Evolutionary conservation across 2,797 vertebrate genomes (phyloP).

Genomic region (Pseudocheirus occidentalis): DNA sequence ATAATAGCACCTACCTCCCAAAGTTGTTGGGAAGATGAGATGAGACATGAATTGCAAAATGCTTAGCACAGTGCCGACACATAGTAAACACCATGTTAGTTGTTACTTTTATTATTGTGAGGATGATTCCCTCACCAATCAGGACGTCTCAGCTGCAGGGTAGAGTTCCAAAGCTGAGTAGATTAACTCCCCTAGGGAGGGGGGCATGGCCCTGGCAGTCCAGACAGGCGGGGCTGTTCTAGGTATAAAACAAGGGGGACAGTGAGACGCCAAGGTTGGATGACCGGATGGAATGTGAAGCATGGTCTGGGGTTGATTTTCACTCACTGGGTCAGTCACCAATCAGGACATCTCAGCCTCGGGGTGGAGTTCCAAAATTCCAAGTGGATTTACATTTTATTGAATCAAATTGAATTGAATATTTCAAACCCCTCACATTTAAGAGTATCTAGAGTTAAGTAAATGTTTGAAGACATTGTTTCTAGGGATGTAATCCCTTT

Average conservation of each 20-base stretch:
- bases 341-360: neutral
- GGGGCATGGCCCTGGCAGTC: neutral
- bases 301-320: neutral
- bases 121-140: neutral
- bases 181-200: neutral
- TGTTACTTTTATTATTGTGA: neutral
- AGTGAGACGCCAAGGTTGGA: neutral
- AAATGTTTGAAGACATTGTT: neutral
- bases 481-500: neutral
- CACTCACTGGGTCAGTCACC: neutral
- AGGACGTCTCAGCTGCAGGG: neutral
- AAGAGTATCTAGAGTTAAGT: neutral
- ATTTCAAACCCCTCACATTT: neutral
- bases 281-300: neutral
- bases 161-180: neutral
- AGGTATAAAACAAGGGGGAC: neutral
- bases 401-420: neutral
- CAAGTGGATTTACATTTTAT: neutral
- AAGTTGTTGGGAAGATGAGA: neutral
- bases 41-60: neutral
- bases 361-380: neutral
- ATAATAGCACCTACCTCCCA: neutral
- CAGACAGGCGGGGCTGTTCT: neutral
- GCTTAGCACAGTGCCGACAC: neutral
- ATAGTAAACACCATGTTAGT: neutral